Base-by-base conservation (phyloP, 2,888 invertebrate species). In the Cephus sareptanus region DNA sequence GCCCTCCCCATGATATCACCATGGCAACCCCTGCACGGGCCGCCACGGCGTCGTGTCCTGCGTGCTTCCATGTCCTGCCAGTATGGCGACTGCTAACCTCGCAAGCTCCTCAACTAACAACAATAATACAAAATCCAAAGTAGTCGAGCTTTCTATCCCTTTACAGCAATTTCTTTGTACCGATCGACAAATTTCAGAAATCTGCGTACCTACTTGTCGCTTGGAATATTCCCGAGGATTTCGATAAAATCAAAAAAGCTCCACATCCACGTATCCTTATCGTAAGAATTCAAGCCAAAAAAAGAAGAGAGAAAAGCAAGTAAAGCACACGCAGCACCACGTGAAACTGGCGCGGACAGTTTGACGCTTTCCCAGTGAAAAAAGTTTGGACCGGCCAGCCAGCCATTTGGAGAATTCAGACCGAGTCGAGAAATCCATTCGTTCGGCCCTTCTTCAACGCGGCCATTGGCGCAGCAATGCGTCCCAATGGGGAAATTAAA, bases 21-120 rank as follows among this genome's bases (percentile, higher is more conserved):
- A 91, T 91, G 89, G 91, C 90, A 91, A 91, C 91, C 88, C 91
- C 90, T 88, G 84, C 84, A 86, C 85, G 87, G 87, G 83, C 88
- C 88, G 89, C 87, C 84, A 87, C 87, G 87, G 87, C 86, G 87
- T 89, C 86, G 82, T 89, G 87, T 90, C 89, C 89, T 88, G 86
- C 85, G 86, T 87, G 86, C 86, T 86, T 87, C 86, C 85, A 86
- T 85, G 87, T 88, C 88, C 88, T 88, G 87, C 87, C 85, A 88
- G 86, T 87, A 90, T 90, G 90, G 90, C 90, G 90, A 90, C 87
- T 88, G 85, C 85, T 87, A 88, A 86, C 89, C 85, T 87, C 84
- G 81, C 85, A 82, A 88, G 87, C 86, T 86, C 81, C n/a, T 71
- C 71, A 23, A 71, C 71, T 33, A 30, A 70, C 71, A 34, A 34